Evolutionary conservation across 2,888 invertebrate genomes (phyloP), one percentile per base, ranked within the genome.

Genomic region (Argyresthia albistria): DNA sequence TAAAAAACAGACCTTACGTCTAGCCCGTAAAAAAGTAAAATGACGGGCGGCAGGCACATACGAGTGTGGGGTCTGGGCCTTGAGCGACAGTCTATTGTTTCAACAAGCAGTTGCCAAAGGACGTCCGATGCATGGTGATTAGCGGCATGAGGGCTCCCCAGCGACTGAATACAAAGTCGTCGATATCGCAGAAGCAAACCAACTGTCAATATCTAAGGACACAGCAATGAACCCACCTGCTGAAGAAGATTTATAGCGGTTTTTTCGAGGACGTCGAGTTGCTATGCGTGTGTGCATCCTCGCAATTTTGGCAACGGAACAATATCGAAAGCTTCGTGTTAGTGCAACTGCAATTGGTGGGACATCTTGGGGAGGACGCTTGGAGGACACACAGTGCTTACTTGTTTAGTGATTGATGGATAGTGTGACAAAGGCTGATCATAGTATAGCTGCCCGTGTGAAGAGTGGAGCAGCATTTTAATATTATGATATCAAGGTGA

Each of bases 111-210:
- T 81, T 81, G 78, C 80, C 73, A 67, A 63, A 61, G 75, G 61
- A 84, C 83, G 76, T 75, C 67, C 58, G 65, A 56, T 66, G 86
- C 83, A 86, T 87, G 62, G 59, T 67, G 84, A 86, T 81, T 71
- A 76, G 72, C 64, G 42, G 16, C 47, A 81, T 82, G 86, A 86
- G 86, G 84, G 82, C 79, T 84, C 77, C 66, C 80, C 76, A 74
- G 69, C 75, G 66, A 73, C 71, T 79, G 80, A 83, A 81, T 79
- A 78, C 82, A 63, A 77, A 83, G 72, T 75, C 64, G 72, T 25
- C 70, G 65, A 71, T 72, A 72, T 66, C 61, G 65, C 60, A n/a
- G 39, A 3, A 39, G n/a, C 39, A 9, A 25, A 25, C 25, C 2
- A 25, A 39, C 39, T n/a, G 39, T n/a, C 39, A n/a, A 9, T 39